phyloP scores from a whole-genome alignment of 2,888 invertebrate species.

The Napeogenes sylphis region DNA sequence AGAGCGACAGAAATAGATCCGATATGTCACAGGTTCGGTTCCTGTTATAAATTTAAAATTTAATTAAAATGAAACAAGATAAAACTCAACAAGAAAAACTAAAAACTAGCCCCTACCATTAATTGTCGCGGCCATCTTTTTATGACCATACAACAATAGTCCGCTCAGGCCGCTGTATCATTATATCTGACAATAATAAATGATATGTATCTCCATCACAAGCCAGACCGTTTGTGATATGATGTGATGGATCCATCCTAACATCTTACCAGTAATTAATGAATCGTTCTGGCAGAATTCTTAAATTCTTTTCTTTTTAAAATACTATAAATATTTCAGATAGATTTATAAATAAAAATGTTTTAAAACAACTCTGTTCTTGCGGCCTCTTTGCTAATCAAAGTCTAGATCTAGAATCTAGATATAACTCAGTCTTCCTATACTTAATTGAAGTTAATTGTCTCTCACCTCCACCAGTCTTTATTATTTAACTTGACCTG shows the following conservation, averaged over 20 bases:
- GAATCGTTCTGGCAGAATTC: slow-evolving; percentile 33
- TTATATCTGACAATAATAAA: slow-evolving; percentile 64
- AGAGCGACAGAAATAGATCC: too few relatives aligned
- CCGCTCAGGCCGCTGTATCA: slow-evolving; percentile 48
- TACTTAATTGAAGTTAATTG: slow-evolving; percentile 63
- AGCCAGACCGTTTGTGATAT: slow-evolving; percentile 37
- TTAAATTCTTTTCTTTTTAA: background rate
- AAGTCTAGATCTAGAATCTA: slow-evolving; percentile 13
- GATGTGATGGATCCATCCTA: slow-evolving; percentile 38
- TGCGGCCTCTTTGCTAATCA: slow-evolving; percentile 7
- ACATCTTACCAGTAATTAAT: slow-evolving; percentile 35
- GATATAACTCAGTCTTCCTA: slow-evolving; percentile 59
- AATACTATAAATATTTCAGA: too few relatives aligned
- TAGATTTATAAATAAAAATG: too few relatives aligned
- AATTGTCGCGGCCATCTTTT: background rate
- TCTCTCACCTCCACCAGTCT: slow-evolving; percentile 46
- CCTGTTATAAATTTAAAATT: too few relatives aligned
- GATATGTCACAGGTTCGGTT: too few relatives aligned
- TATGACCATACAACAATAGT: slow-evolving; percentile 29
- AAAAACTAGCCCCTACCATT: background rate
- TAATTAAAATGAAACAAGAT: background rate
- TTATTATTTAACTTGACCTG: slow-evolving; percentile 50
- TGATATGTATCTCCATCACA: slow-evolving; percentile 49
- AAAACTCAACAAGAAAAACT: background rate
- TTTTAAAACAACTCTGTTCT: too few relatives aligned